These are phyloP conservation scores for Cryptoleucopteryx plumbea DNA, from an alignment of 2,113 vertebrate genomes.

Conservation along the genomic window DNA sequence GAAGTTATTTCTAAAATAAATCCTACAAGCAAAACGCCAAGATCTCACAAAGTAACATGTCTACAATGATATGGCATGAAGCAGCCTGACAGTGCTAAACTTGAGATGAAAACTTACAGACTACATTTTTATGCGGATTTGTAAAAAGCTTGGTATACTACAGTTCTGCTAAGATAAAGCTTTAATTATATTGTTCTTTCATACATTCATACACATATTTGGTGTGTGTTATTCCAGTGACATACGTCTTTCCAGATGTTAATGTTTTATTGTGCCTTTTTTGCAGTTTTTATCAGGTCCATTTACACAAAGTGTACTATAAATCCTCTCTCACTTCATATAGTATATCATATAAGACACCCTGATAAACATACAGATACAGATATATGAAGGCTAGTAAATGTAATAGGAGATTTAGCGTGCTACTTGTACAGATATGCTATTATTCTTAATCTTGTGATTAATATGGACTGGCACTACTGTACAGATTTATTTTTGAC, in stretches of 20 bases:
- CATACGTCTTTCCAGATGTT: constrained; percentile 76
- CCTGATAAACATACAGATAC: constrained; percentile 46
- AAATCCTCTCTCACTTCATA: constrained; percentile 66
- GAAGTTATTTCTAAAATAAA: neutral
- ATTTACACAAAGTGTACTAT: constrained; percentile 51
- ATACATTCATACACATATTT: neutral
- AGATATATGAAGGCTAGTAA: constrained; percentile 60
- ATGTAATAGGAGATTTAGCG: constrained; percentile 63
- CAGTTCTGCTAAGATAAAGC: neutral
- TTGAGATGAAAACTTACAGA: neutral
- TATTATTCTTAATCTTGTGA: constrained; percentile 70
- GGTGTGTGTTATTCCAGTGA: constrained; percentile 30
- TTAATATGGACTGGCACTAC: constrained; percentile 71
- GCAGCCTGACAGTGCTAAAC: neutral
- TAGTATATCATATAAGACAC: constrained; percentile 48
- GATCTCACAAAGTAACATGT: neutral
- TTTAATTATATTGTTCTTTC: constrained; percentile 2
- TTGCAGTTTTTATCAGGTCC: constrained; percentile 59
- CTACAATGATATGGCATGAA: accelerated
- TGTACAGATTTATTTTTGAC: constrained; percentile 75
- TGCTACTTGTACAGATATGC: constrained; percentile 48
- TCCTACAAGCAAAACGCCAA: neutral
- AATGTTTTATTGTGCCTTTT: constrained; percentile 51
- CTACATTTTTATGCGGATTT: neutral
- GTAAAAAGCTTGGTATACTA: neutral